phyloP scores from a whole-genome alignment of 2,113 vertebrate genomes.

The Pyxicephalus adspersus region DNA sequence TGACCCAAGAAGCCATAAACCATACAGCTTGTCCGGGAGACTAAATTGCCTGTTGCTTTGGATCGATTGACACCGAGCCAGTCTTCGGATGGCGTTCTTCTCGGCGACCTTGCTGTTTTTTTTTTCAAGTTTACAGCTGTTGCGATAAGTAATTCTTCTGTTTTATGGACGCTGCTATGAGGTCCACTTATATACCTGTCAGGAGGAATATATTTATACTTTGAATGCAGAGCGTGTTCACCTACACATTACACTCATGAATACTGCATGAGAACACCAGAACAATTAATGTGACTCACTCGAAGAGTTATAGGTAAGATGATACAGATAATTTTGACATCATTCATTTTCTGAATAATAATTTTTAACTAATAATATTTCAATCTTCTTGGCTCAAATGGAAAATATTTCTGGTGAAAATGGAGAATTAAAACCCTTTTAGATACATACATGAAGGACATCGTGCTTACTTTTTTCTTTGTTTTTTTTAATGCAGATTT shows the following conservation, averaged over 20 bases:
- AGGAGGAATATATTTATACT: slow-evolving; percentile 31
- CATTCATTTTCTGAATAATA: slow-evolving; percentile 4
- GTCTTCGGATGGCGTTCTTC: slow-evolving; percentile 43
- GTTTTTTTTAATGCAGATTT: too few species aligned
- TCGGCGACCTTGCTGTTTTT: slow-evolving; percentile 26
- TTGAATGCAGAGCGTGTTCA: not conserved
- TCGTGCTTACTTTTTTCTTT: too few species aligned
- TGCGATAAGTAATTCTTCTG: slow-evolving; percentile 25
- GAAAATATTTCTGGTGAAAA: too few species aligned
- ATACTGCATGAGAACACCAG: slow-evolving; percentile 19
- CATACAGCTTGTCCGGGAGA: slow-evolving; percentile 18
- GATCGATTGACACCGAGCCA: slow-evolving; percentile 51
- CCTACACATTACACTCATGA: slow-evolving; percentile 30
- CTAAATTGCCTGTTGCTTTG: slow-evolving; percentile 30
- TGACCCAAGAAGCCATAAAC: slow-evolving; percentile 37
- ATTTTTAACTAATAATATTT: not conserved
- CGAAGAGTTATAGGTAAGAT: not conserved
- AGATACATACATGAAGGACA: too few species aligned
- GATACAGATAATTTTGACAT: slow-evolving; percentile 12
- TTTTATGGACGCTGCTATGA: slow-evolving; percentile 49
- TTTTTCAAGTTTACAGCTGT: slow-evolving; percentile 34
- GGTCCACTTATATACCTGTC: slow-evolving; percentile 49
- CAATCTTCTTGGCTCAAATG: too few species aligned
- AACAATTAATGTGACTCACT: not conserved
- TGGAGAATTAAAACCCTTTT: too few species aligned